Base-by-base conservation (phyloP, 2,888 invertebrate species). In the Idaea aversata region DNA sequence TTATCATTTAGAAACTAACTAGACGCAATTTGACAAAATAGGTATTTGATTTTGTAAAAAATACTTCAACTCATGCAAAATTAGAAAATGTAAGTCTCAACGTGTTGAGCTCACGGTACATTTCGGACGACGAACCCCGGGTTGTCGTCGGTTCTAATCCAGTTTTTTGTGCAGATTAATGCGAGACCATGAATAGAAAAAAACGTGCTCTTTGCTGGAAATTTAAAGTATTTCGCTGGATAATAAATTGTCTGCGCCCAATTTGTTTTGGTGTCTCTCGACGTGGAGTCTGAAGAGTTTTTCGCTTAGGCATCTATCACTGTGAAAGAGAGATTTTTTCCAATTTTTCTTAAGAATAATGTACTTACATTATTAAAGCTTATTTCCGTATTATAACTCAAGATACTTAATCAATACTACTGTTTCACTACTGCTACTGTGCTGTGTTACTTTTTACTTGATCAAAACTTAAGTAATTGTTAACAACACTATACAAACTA, bases 91-190 rank as follows among this genome's bases (percentile, higher is more conserved):
- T 38, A 34, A 35, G 15, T 15, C 61, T 25, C 5, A 34, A 64
- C 63, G 61, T 59, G 59, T 13, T 38, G 57, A 64, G 69, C 68
- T 70, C 68, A 66, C 73, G 72, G 65, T 47, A 47, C 10, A 47
- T 7, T 47, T 47, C 78, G 83, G 80, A 65, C 83, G 79, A 77
- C 76, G 84, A 84, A 79, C 82, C 77, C 34, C 13, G 63, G 69
- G 69, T 75, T 80, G 86, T 80, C 87, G 88, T 88, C 84, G 82
- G 77, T 70, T 68, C 72, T 59, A 86, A 87, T 82, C 83, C 79
- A 74, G 65, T 74, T 84, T 87, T 88, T 88, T 87, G 87, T 82
- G 78, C 75, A 80, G 84, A 85, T 88, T 87, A 88, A 81, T 77
- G 77, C 76, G 77, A 72, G 68, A 70, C 70, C 72, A 68, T 73